These are phyloP conservation scores for Drosophila nannoptera DNA, from an alignment of 1,140 invertebrate species.

Conservation along the genomic window DNA sequence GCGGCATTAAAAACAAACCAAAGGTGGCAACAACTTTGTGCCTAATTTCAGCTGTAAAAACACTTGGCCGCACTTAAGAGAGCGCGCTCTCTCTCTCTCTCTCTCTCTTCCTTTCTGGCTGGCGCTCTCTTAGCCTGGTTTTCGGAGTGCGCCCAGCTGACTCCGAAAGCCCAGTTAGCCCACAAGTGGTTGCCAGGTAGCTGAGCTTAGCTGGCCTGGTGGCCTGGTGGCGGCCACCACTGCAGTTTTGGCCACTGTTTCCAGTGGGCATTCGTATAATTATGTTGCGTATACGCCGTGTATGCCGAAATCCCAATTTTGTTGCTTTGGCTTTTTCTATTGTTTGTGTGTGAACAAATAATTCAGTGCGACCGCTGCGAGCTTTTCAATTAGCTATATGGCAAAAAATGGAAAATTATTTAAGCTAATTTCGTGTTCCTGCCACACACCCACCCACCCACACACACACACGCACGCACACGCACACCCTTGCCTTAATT, in stretches of 20 bases:
- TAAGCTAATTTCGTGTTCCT: conserved; percentile 26
- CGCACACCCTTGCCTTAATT: background rate
- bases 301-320: background rate
- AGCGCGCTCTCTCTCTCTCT: background rate
- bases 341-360: conserved; percentile 3
- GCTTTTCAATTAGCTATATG: conserved; percentile 9
- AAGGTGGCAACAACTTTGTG: conserved; percentile 37
- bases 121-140: background rate
- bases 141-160: conserved; percentile 48
- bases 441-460: background rate
- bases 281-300: conserved; percentile 26
- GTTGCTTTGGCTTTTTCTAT: background rate
- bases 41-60: conserved; percentile 34
- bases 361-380: background rate
- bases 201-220: background rate
- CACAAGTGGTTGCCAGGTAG: conserved; percentile 65
- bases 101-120: background rate
- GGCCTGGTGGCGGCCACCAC: conserved; percentile 7
- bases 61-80: conserved; percentile 29
- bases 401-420: conserved; percentile 20
- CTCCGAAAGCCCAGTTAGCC: conserved; percentile 55
- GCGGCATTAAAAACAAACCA: conserved; percentile 34
- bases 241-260: conserved; percentile 17
- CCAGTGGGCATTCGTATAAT: conserved; percentile 8
- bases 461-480: background rate